These are phyloP conservation scores for Calosoma granatense DNA, from an alignment of 1,140 invertebrate species.

Conservation along the genomic window DNA sequence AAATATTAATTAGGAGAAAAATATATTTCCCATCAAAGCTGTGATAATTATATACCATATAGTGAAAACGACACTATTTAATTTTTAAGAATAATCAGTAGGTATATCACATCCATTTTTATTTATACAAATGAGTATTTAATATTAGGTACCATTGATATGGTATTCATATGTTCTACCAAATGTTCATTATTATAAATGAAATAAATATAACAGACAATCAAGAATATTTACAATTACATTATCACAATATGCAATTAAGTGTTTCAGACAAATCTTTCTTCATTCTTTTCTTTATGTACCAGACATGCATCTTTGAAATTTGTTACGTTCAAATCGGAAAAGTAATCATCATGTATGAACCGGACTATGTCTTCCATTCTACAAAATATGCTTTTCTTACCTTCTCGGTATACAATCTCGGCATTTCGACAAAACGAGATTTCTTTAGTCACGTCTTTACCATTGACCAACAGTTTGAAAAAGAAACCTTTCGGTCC, in stretches of 20 bases:
- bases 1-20: no score
- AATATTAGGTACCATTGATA: no score
- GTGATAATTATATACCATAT: no score
- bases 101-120: no score
- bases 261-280: background rate
- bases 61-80: no score
- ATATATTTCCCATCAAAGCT: no score
- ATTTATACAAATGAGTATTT: no score
- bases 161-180: no score
- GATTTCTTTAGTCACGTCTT: slow-evolving; percentile 71
- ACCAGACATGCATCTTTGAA: slow-evolving; percentile 66
- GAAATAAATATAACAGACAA: no score
- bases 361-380: slow-evolving; percentile 77
- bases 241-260: background rate
- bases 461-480: slow-evolving; percentile 74
- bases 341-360: slow-evolving; percentile 76
- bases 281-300: background rate
- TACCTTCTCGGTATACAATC: slow-evolving; percentile 30
- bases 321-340: slow-evolving; percentile 67
- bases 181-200: no score
- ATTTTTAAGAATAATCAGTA: no score
- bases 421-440: slow-evolving; percentile 63
- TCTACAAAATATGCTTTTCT: slow-evolving; percentile 57
- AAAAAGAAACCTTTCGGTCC: slow-evolving; percentile 64
- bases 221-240: no score